Evolutionary conservation across 2,797 vertebrate species (phyloP).

Genomic region (Pelochelys cantorii): DNA sequence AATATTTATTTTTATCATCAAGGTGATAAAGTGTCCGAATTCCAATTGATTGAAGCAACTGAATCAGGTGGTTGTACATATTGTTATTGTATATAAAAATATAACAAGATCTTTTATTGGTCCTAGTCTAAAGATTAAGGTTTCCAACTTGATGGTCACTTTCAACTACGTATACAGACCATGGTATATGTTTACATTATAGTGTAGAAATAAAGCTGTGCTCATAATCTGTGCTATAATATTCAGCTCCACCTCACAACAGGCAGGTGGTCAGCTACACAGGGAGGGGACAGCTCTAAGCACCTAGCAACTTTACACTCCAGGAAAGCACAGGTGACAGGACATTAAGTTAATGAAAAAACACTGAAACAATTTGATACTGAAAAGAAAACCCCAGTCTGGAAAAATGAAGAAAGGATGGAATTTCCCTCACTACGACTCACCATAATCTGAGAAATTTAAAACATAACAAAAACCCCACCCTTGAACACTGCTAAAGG

Average conservation of each 20-base stretch:
- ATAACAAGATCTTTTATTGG: neutral
- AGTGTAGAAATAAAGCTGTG: neutral
- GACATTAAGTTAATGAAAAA: neutral
- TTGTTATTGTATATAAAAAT: neutral
- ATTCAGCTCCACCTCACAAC: neutral
- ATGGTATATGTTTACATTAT: neutral
- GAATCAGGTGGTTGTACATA: neutral
- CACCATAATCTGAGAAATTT: neutral
- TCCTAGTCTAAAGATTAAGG: neutral
- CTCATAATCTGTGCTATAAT: neutral
- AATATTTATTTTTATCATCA: neutral
- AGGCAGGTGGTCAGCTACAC: neutral
- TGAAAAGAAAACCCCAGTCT: neutral
- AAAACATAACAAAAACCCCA: neutral
- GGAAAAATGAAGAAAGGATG: neutral
- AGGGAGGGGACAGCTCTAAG: neutral
- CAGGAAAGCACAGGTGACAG: neutral
- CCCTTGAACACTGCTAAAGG: neutral
- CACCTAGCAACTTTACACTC: neutral
- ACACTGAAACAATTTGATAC: neutral
- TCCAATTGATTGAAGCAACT: neutral
- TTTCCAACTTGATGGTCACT: neutral
- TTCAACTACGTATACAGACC: neutral
- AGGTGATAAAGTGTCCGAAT: too few relatives aligned
- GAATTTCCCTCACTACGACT: neutral